A percentile compares a stretch with the other conserved stretches of the same genome.
Evolutionary conservation across 2,113 vertebrate genomes (phyloP).

Genomic region (Bubo bubo): DNA sequence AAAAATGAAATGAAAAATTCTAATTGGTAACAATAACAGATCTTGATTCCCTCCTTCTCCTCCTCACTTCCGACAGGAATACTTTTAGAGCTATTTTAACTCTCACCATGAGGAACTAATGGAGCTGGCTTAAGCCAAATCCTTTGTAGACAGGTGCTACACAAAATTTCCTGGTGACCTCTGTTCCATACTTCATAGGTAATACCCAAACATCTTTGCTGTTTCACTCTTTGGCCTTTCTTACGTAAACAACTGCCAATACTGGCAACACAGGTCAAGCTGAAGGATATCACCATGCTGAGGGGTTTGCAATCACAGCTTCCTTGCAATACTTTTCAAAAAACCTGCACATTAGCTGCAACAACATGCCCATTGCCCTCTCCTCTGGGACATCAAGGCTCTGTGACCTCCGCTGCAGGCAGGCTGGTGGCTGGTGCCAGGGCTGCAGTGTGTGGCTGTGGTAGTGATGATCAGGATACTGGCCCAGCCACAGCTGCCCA

Average conservation of each 20-base stretch:
- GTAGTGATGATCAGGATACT: neutral
- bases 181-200: accelerated
- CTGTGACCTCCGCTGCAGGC: neutral
- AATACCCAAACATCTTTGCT: neutral
- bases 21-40: neutral
- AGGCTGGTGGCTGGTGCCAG: neutral
- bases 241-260: accelerated
- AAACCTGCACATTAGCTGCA: accelerated
- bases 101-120: neutral
- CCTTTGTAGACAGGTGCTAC: neutral
- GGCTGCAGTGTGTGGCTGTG: accelerated
- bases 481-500: neutral
- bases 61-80: neutral
- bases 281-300: accelerated
- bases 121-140: neutral
- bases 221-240: neutral
- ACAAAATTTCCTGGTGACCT: neutral
- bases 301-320: no score
- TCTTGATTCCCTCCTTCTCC: neutral
- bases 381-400: no score
- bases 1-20: neutral
- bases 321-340: neutral
- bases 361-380: accelerated
- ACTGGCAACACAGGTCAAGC: neutral
- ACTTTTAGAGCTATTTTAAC: neutral